Evolutionary conservation across 23 tunicate species (phyloP), one percentile per base, ranked within the genome.

Genomic region (Trididemnum clinides): DNA sequence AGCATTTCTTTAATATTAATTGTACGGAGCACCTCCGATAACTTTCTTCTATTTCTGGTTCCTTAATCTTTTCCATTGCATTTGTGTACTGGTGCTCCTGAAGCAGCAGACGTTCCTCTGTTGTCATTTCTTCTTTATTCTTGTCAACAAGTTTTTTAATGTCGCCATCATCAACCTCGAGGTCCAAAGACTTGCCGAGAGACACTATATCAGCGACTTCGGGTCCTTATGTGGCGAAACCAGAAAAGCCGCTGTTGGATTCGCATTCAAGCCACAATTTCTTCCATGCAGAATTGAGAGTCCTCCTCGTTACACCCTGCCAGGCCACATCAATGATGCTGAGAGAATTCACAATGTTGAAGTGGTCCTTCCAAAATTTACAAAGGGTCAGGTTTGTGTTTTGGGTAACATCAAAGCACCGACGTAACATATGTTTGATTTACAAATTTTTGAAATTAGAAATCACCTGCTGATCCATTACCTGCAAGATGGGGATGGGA

Each of bases 71-170:
- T 28, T 64, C 26, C 26, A 0, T 28, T 26, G 72, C 0, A 64
- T 64, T 64, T 26, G 72, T 64, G 72, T 0, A 64, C 72, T 64
- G 72, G 72, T 0, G 72, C 72, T 64, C 72, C 0, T 64, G 72
- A 64, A 64, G 72, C 72, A 64, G 72, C 72, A 23, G 72, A 64
- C 20, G 72, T 64, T 64, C 72, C 72, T 64, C 72, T 64, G 72
- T 22, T 26, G 72, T 64, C 0, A 64, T 0, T 64, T n/a, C n/a
- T n/a, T n/a, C n/a, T n/a, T n/a, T n/a, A n/a, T n/a, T n/a, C n/a
- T n/a, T n/a, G n/a, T n/a, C 0, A 64, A 64, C 0, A 26, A 64
- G 72, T 28, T 64, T 26, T 21, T 64, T 28, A 64, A 64, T 0
- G 72, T 64, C 26, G 72, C 26, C 72, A 64, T 26, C 72, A 0